Evolutionary conservation across 2,888 invertebrate genomes (phyloP).

Genomic region (Protonemura montana): DNA sequence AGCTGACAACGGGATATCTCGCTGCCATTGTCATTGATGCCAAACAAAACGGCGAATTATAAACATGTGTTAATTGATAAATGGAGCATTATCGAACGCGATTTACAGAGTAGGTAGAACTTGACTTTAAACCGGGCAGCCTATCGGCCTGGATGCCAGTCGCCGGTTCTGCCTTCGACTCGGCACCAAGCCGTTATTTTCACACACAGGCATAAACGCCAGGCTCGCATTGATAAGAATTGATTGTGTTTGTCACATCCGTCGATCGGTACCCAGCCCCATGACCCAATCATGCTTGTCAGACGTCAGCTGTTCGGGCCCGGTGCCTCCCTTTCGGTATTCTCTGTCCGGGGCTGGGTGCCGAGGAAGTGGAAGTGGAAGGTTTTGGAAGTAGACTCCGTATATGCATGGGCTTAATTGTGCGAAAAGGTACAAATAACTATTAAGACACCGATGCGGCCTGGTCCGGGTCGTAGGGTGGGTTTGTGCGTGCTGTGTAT

Average conservation of each 20-base stretch:
- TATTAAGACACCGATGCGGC: not conserved
- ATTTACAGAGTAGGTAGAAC: not conserved
- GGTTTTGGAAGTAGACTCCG: not conserved
- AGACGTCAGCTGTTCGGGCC: not conserved
- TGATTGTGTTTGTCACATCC: constrained; percentile 7
- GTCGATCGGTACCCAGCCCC: not conserved
- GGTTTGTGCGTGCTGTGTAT: not conserved
- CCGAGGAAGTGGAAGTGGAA: not conserved
- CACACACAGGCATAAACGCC: not conserved
- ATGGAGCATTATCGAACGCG: not conserved
- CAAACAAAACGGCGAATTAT: not conserved
- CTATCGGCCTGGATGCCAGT: too few species aligned
- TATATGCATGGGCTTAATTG: not conserved
- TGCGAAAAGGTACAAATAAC: constrained; percentile 27
- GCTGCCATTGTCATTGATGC: not conserved
- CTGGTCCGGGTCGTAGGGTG: not conserved
- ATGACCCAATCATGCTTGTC: not conserved
- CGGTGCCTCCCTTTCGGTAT: not conserved
- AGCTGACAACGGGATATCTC: not conserved
- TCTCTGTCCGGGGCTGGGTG: not conserved
- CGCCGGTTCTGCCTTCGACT: too few species aligned
- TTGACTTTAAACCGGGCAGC: too few species aligned
- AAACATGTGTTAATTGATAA: not conserved
- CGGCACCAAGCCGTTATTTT: not conserved
- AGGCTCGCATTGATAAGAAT: not conserved